These are phyloP conservation scores for Psilopogon haemacephalus DNA, from an alignment of 2,113 vertebrate genomes.

Conservation along the genomic window DNA sequence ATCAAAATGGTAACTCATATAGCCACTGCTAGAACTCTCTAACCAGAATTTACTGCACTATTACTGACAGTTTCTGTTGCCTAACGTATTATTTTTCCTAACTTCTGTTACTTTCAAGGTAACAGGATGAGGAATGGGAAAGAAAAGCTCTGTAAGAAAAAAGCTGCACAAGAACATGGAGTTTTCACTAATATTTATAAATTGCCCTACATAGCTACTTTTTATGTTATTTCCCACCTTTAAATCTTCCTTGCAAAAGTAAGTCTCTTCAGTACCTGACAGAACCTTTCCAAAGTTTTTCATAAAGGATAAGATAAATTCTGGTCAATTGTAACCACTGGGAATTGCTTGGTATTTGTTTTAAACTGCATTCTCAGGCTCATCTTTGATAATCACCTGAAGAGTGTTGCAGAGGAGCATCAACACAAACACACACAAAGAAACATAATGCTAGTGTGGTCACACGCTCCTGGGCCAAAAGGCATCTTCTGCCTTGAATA, in stretches of 20 bases:
- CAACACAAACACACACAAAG: not conserved
- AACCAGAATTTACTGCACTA: not conserved
- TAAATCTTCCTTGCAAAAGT: not conserved
- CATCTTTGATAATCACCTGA: not conserved
- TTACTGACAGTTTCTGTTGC: not conserved
- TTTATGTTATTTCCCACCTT: not conserved
- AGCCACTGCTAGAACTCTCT: not conserved
- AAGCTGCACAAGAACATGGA: not conserved
- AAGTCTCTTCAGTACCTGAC: not conserved
- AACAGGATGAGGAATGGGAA: not conserved
- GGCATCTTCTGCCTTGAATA: not conserved
- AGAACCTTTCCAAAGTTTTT: not conserved
- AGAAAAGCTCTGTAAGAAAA: not conserved
- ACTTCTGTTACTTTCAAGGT: not conserved
- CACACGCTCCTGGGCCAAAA: not conserved
- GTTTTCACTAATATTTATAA: not conserved
- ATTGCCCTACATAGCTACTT: not conserved
- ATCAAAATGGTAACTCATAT: not conserved
- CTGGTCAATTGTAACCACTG: not conserved
- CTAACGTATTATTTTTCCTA: not conserved
- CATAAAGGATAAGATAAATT: not conserved
- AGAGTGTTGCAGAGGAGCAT: not conserved
- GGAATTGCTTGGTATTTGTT: not conserved
- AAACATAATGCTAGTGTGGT: not conserved
- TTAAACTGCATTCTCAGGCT: not conserved